A percentile compares a stretch with the other conserved stretches of the same genome.
phyloP scores from a whole-genome alignment of 1,140 invertebrate species.

The Olivierus martensii region DNA sequence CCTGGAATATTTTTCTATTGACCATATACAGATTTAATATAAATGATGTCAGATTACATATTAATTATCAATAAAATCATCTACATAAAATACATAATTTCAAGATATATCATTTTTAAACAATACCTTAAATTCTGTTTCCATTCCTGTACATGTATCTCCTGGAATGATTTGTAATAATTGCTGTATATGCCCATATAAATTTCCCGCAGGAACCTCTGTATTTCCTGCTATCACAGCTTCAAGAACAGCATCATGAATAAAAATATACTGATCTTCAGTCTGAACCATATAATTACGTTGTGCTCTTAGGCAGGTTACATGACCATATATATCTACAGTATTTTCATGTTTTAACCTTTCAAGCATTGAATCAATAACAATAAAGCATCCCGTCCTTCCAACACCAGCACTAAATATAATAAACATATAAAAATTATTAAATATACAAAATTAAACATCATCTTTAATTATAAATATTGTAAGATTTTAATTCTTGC shows the following conservation, averaged over 20 bases:
- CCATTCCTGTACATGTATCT: slow-evolving; percentile 89
- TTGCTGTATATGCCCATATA: slow-evolving; percentile 89
- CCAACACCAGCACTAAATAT: slow-evolving; percentile 36
- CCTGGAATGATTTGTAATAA: slow-evolving; percentile 45
- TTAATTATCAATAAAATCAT: too few species aligned
- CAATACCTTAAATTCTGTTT: slow-evolving; percentile 83
- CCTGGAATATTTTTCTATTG: too few species aligned
- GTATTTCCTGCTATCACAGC: slow-evolving; percentile 91
- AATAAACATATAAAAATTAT: not conserved
- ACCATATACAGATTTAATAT: too few species aligned
- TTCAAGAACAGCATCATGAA: slow-evolving; percentile 92
- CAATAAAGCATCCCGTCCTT: slow-evolving; percentile 93
- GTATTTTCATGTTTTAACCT: slow-evolving; percentile 87
- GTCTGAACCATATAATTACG: slow-evolving; percentile 96
- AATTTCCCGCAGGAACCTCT: slow-evolving; percentile 78
- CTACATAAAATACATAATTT: too few species aligned
- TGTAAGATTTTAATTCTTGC: not conserved
- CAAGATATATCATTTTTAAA: too few species aligned
- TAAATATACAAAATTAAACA: too few species aligned
- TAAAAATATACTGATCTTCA: slow-evolving; percentile 99
- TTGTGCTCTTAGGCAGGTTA: slow-evolving; percentile 91
- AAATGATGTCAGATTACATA: too few species aligned
- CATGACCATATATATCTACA: slow-evolving; percentile 97
- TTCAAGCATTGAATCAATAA: slow-evolving; percentile 94
- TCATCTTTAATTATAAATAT: not conserved